Evolutionary conservation across 1,140 invertebrate genomes (phyloP), one percentile per base, ranked within the genome.

Genomic region (Bemisia tabaci): DNA sequence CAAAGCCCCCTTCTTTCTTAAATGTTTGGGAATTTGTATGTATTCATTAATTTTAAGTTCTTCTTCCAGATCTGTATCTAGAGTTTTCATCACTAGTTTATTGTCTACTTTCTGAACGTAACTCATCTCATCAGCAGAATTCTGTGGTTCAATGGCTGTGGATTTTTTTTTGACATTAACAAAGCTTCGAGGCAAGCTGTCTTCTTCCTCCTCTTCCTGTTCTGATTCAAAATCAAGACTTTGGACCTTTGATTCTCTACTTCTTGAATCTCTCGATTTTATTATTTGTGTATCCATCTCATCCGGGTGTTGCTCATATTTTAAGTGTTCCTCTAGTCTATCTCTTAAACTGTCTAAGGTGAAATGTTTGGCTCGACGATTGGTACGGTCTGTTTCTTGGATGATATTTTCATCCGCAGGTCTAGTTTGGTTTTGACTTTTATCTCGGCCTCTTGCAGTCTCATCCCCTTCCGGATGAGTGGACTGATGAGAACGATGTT

Each of bases 21-120:
- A 60, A 65, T 64, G 62, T 68, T 67, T 69, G 2, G 70, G 69
- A 59, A 71, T 69, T 48, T 59, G 22, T 62, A 72, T 73, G 17
- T 48, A 48, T 48, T 48, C 33, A 9, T 48, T 5, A 9, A 48
- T 48, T 5, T 5, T 17, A 5, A 48, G 33, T 48, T 48, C 33
- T 48, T 48, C 17, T 5, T 48, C 33, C 17, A 48, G 5, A 48
- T 9, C 33, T 48, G 5, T 48, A 5, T 48, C 33, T 17, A 48
- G 17, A 9, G 5, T 48, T 9, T 17, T 48, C 17, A 9, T 17
- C 5, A 48, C 17, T 48, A 48, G 17, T 17, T 48, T 48, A 48
- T 48, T 48, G 33, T 17, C 33, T 48, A 17, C 33, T 48, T 48
- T 48, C n/a, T n/a, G n/a, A n/a, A n/a, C n/a, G n/a, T n/a, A n/a